phyloP scores from a whole-genome alignment of 2,888 invertebrate genomes.

The Tetramorium bicarinatum region DNA sequence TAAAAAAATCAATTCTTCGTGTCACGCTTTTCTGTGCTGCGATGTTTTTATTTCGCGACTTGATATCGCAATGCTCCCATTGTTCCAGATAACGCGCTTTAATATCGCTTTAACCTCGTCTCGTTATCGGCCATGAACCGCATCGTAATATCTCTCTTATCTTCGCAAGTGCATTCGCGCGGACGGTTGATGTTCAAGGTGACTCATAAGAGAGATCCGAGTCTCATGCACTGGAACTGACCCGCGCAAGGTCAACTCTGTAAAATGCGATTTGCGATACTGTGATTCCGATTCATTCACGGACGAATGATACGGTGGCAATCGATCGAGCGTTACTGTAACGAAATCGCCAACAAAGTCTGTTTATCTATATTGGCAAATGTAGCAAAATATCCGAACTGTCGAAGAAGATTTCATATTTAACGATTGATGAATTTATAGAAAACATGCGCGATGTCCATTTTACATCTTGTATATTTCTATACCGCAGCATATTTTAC shows the following conservation, averaged over 20 bases:
- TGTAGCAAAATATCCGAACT: not conserved
- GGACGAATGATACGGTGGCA: not conserved
- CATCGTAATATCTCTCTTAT: constrained; percentile 9
- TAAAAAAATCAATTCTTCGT: not conserved
- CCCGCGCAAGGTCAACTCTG: constrained; percentile 41
- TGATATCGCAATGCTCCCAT: not conserved
- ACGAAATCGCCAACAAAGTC: not conserved
- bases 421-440: not conserved
- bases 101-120: constrained; percentile 11
- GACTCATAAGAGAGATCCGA: not conserved
- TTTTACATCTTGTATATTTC: not conserved
- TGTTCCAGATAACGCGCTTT: not conserved
- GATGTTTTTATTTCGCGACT: not conserved
- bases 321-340: not conserved
- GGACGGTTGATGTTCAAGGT: constrained; percentile 15
- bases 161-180: not conserved
- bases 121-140: constrained; percentile 14
- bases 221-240: constrained; percentile 33
- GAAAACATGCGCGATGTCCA: not conserved
- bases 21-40: not conserved
- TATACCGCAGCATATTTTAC: not conserved
- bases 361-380: not conserved
- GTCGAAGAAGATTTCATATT: not conserved
- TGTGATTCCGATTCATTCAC: constrained; percentile 1
- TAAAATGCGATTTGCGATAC: constrained; percentile 8